These are phyloP conservation scores for Carassius gibelio DNA, from an alignment of 2,113 vertebrate species.

Conservation along the genomic window DNA sequence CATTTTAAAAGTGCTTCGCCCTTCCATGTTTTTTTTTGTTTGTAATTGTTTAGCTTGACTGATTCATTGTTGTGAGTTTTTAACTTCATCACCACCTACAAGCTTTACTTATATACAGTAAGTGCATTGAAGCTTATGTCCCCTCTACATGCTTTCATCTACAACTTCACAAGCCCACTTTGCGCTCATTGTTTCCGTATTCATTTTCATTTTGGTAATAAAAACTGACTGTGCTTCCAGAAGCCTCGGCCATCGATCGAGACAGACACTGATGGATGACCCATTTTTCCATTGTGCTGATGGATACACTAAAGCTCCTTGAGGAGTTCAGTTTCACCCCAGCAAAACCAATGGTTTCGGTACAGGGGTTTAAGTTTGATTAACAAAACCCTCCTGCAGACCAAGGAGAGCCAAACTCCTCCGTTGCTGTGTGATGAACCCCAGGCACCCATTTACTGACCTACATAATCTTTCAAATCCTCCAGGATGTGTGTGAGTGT, in stretches of 20 bases:
- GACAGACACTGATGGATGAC: conserved; percentile 59
- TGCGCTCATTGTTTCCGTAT: conserved; percentile 59
- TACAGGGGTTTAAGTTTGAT: conserved; percentile 62
- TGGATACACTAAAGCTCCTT: conserved; percentile 63
- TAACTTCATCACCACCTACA: background rate
- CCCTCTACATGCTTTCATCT: background rate
- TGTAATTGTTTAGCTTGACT: background rate
- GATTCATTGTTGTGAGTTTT: conserved; percentile 10
- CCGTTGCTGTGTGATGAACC: conserved; percentile 32
- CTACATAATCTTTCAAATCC: conserved; percentile 36
- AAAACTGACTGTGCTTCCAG: conserved; percentile 57
- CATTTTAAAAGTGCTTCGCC: conserved; percentile 8
- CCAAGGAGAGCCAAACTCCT: conserved; percentile 31
- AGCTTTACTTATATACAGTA: background rate
- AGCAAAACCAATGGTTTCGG: conserved; percentile 47
- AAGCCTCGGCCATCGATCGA: conserved; percentile 56
- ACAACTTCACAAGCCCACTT: conserved; percentile 43
- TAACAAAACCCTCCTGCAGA: conserved; percentile 61
- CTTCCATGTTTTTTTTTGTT: conserved; percentile 6
- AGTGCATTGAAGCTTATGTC: background rate
- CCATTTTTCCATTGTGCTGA: conserved; percentile 63
- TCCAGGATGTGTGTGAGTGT: background rate
- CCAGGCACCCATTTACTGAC: conserved; percentile 34
- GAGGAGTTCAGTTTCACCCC: conserved; percentile 57
- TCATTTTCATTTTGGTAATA: conserved; percentile 61